These are phyloP conservation scores for Drosophila nigritarsus DNA, from an alignment of 2,888 invertebrate species.

Conservation along the genomic window DNA sequence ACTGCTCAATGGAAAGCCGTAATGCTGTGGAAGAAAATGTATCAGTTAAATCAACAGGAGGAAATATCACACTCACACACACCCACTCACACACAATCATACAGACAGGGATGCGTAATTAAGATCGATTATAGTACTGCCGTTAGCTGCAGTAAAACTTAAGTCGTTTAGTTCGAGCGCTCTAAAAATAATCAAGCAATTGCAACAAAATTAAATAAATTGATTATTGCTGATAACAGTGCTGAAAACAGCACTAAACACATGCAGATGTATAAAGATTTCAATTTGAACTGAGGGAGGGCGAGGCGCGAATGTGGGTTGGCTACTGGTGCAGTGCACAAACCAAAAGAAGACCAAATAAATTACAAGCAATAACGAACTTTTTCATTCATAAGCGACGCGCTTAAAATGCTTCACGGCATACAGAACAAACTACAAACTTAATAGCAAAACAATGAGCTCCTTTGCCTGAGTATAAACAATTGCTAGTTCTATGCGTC, in stretches of 20 bases:
- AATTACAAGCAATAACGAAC: neutral
- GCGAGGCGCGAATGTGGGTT: neutral
- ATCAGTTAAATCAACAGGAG: slow-evolving; percentile 19
- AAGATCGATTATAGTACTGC: slow-evolving; percentile 63
- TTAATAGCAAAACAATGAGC: slow-evolving; percentile 45
- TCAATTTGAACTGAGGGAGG: neutral
- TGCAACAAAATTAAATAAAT: slow-evolving; percentile 11
- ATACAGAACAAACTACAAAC: slow-evolving; percentile 20
- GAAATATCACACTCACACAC: slow-evolving; percentile 27
- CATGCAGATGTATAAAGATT: neutral
- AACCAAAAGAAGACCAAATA: neutral
- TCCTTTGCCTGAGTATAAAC: slow-evolving; percentile 45
- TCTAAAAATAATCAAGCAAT: slow-evolving; percentile 44
- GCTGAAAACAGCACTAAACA: neutral
- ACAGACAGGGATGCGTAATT: slow-evolving; percentile 50
- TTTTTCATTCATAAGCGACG: slow-evolving; percentile 5
- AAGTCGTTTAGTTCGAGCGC: slow-evolving; percentile 49
- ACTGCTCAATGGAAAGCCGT: slow-evolving; percentile 3
- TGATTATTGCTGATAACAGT: neutral
- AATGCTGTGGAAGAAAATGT: neutral
- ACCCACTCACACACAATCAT: neutral
- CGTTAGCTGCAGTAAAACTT: slow-evolving; percentile 32
- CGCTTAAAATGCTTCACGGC: slow-evolving; percentile 1
- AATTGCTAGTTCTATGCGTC: slow-evolving; percentile 54
- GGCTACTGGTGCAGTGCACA: neutral